Evolutionary conservation across 2,113 vertebrate genomes (phyloP).

Genomic region (Dipodomys spectabilis): DNA sequence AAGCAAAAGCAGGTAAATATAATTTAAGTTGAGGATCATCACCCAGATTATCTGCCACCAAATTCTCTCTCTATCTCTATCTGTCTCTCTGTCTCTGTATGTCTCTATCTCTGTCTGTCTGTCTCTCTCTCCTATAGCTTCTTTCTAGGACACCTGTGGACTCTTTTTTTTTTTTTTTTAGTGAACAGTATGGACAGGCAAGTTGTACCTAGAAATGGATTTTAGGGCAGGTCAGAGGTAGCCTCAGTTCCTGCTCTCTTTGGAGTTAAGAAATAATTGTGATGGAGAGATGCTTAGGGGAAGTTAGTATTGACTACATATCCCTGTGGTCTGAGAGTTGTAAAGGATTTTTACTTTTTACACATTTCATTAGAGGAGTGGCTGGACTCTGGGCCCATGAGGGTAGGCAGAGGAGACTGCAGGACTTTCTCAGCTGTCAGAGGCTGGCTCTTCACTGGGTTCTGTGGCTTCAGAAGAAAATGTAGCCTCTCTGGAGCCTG

Average conservation of each 20-base stretch:
- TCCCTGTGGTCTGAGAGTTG: neutral
- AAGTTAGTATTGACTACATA: neutral
- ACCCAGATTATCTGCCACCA: neutral
- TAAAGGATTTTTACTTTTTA: neutral
- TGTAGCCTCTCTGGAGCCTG: neutral
- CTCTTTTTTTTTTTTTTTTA: neutral
- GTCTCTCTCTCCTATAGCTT: neutral
- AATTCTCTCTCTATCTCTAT: neutral
- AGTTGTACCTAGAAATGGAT: neutral
- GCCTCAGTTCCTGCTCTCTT: neutral
- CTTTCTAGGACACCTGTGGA: neutral
- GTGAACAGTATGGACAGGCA: neutral
- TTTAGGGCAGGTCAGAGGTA: neutral
- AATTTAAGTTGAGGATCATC: neutral
- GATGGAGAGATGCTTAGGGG: neutral
- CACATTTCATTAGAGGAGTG: neutral
- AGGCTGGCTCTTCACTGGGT: neutral
- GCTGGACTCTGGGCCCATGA: neutral
- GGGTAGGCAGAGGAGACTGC: neutral
- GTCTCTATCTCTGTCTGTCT: neutral
- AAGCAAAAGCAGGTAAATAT: neutral
- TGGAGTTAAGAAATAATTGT: neutral
- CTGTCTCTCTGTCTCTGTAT: too few species aligned
- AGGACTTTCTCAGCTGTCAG: neutral
- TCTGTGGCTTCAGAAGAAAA: neutral